These are phyloP conservation scores for Drosophila nasuta DNA, from an alignment of 1,140 invertebrate genomes.

Conservation along the genomic window DNA sequence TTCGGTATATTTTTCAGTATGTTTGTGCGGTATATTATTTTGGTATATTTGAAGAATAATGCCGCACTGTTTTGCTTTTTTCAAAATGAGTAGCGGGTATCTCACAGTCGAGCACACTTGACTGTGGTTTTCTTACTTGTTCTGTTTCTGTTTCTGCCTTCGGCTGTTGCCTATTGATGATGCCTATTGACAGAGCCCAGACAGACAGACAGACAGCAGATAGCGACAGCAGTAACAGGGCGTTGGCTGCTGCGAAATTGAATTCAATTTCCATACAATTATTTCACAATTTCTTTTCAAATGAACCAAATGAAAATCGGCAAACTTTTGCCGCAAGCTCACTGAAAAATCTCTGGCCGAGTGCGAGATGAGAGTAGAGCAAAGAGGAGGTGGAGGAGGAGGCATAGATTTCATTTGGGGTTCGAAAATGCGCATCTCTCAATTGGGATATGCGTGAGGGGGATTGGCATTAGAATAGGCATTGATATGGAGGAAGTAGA, in stretches of 20 bases:
- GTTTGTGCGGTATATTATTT: no score
- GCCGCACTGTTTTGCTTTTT: neutral
- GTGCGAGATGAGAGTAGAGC: constrained; percentile 1
- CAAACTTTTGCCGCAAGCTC: constrained; percentile 36
- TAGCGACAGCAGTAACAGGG: neutral
- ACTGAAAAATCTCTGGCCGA: constrained; percentile 7
- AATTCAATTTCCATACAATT: constrained; percentile 78
- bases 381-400: neutral
- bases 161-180: constrained; percentile 3
- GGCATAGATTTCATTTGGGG: constrained; percentile 46
- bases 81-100: no score
- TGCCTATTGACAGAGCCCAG: constrained; percentile 5
- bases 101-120: no score
- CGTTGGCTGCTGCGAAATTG: constrained; percentile 39
- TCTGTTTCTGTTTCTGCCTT: neutral
- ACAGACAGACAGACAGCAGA: neutral
- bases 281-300: constrained; percentile 58
- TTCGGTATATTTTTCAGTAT: no score
- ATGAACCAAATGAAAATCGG: constrained; percentile 50
- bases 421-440: constrained; percentile 26
- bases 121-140: no score
- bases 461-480: neutral
- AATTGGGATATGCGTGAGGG: constrained; percentile 3
- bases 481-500: neutral
- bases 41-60: no score